Conservation (phyloP, 2,113 vertebrate genomes). For the Verasper variegatus region DNA sequence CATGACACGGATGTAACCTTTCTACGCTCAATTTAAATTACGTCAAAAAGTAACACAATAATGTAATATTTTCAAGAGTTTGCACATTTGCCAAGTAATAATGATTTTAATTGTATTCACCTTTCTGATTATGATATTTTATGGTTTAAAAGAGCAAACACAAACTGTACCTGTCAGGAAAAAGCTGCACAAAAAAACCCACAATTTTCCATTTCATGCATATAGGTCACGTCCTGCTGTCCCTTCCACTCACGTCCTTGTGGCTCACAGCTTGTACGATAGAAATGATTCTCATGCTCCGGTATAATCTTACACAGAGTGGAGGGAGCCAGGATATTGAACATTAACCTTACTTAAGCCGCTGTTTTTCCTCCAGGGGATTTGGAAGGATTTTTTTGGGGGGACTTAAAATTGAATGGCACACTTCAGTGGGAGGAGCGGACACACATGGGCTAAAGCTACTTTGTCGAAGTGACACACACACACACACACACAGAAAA, state of each 20-base stretch:
- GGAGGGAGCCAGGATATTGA: constrained; percentile 44
- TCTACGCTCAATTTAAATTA: neutral
- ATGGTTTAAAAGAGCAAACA: neutral
- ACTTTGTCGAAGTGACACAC: constrained; percentile 54
- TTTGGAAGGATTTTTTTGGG: constrained; percentile 57
- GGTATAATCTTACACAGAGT: constrained; percentile 49
- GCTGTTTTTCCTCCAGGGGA: constrained; percentile 67
- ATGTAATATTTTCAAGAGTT: neutral
- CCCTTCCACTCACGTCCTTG: constrained; percentile 14
- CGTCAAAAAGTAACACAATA: neutral
- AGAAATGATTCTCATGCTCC: constrained; percentile 48
- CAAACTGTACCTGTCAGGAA: constrained; percentile 1
- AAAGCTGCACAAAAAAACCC: neutral
- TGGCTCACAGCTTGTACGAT: constrained; percentile 28
- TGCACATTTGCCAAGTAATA: neutral
- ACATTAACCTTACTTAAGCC: constrained; percentile 67
- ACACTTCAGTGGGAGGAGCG: constrained; percentile 66
- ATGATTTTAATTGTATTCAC: neutral
- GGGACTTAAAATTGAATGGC: constrained; percentile 49
- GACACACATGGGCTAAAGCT: constrained; percentile 55
- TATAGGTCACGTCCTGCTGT: constrained; percentile 31
- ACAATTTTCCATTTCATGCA: neutral
- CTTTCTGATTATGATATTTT: neutral
- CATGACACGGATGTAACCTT: constrained; percentile 1
- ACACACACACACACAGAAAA: constrained; percentile 11